Evolutionary conservation across 2,888 invertebrate species (phyloP).

Genomic region (Leptopterna dolabrata): DNA sequence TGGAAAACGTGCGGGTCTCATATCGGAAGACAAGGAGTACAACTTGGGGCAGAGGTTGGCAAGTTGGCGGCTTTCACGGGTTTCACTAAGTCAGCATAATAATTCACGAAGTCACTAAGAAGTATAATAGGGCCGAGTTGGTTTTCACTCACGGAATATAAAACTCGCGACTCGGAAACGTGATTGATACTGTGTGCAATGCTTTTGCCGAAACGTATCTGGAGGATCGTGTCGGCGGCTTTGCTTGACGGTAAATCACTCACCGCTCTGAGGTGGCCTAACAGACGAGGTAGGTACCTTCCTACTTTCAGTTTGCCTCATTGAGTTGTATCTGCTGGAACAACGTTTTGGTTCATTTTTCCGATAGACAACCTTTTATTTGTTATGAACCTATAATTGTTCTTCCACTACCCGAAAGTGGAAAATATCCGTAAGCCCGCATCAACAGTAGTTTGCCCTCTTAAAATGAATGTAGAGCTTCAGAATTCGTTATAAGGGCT

Average conservation of each 20-base stretch:
- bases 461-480: no score
- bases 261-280: background rate
- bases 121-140: constrained; percentile 3
- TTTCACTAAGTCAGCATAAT: background rate
- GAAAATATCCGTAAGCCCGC: no score
- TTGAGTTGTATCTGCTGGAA: no score
- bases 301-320: no score
- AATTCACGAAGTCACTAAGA: constrained; percentile 3
- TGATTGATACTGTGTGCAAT: constrained; percentile 6
- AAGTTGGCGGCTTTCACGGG: background rate
- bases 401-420: no score
- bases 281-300: background rate
- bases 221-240: constrained; percentile 1
- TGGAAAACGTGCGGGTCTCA: background rate
- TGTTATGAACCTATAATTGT: no score
- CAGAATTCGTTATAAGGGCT: no score
- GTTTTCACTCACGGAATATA: constrained; percentile 3
- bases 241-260: background rate
- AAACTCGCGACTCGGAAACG: constrained; percentile 3
- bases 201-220: background rate
- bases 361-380: no score
- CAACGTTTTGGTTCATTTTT: no score
- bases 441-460: no score
- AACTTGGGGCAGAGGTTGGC: background rate
- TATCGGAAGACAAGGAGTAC: background rate